These are phyloP conservation scores for Arctocebus calabarensis DNA, from an alignment of 2,797 vertebrate species.

Conservation along the genomic window DNA sequence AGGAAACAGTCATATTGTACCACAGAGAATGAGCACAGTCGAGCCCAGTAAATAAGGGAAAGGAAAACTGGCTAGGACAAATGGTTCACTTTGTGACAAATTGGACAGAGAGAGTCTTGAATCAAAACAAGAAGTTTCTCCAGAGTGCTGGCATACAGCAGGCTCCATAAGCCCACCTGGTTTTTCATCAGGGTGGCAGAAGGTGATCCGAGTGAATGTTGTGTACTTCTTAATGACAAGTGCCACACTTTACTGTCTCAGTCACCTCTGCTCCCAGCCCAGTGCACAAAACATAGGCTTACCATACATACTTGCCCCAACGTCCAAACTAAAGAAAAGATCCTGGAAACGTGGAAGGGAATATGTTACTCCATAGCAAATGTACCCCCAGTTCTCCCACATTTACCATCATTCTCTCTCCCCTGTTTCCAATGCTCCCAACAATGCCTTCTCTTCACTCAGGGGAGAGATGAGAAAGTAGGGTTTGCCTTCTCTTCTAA, in stretches of 20 bases:
- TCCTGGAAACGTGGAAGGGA: background rate
- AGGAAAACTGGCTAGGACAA: background rate
- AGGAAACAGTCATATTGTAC: background rate
- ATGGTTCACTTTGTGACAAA: background rate
- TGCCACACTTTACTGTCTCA: background rate
- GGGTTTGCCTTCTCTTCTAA: background rate
- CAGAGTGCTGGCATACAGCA: background rate
- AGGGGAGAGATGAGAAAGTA: background rate
- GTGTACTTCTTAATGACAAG: background rate
- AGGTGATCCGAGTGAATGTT: background rate
- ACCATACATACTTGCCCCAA: background rate
- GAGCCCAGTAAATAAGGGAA: background rate
- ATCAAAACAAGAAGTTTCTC: background rate
- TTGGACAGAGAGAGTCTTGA: background rate
- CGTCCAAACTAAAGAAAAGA: background rate
- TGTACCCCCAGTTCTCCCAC: background rate
- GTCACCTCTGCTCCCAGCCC: background rate
- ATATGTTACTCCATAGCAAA: background rate
- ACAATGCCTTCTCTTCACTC: background rate
- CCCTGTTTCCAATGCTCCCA: background rate
- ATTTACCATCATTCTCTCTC: background rate
- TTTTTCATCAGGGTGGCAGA: rapidly evolving
- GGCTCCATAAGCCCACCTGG: background rate
- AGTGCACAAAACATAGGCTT: background rate
- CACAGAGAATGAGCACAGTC: background rate